Conservation (phyloP, 1,140 invertebrate species). For the Ceratina australensis region DNA sequence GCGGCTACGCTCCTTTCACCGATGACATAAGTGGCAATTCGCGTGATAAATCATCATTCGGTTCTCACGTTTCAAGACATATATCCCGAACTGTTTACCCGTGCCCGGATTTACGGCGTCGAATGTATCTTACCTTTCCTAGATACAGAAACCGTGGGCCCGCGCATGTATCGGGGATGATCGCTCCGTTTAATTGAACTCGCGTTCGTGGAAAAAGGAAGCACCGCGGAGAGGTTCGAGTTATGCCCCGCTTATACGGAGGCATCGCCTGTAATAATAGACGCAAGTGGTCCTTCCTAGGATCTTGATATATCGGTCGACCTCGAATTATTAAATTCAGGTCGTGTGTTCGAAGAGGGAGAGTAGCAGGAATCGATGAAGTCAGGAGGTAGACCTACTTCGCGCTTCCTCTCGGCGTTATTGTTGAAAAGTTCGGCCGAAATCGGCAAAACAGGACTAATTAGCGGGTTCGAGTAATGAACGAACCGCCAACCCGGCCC, state of each 20-base stretch:
- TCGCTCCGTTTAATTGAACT: constrained; percentile 52
- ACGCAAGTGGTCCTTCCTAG: neutral
- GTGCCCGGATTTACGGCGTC: constrained; percentile 41
- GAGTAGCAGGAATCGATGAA: constrained; percentile 1
- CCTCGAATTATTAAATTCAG: constrained; percentile 46
- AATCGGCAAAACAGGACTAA: constrained; percentile 56
- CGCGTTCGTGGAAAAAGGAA: neutral
- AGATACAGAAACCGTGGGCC: neutral
- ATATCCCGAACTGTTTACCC: constrained; percentile 52
- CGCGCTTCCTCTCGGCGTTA: constrained; percentile 17
- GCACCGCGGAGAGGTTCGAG: neutral
- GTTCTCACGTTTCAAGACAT: constrained; percentile 25
- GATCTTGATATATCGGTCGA: constrained; percentile 22
- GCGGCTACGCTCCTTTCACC: constrained; percentile 31
- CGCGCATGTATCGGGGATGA: neutral
- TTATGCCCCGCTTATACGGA: neutral
- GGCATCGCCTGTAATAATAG: constrained; percentile 9
- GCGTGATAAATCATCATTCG: constrained; percentile 59
- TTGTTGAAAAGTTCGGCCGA: constrained; percentile 54
- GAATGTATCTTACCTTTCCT: constrained; percentile 47
- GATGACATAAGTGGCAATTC: constrained; percentile 65
- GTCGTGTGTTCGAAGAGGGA: neutral
- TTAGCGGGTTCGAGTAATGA: constrained; percentile 56
- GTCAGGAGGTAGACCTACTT: constrained; percentile 29
- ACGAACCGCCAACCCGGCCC: constrained; percentile 32